phyloP scores from a whole-genome alignment of 2,888 invertebrate species.

The Brachypalpus laphriformis region DNA sequence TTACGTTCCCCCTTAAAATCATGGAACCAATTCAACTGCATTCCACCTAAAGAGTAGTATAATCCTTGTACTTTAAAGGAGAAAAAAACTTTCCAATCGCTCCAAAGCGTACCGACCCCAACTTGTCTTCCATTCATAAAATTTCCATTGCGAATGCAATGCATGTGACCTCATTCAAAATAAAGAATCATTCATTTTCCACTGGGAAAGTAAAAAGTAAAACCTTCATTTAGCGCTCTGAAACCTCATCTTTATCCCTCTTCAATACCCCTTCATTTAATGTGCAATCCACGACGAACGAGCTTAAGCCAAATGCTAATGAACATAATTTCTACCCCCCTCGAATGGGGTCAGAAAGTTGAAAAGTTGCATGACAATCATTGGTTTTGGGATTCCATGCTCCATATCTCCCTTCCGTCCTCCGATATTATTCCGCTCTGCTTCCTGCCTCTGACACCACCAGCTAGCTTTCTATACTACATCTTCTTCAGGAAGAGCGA shows the following conservation, averaged over 20 bases:
- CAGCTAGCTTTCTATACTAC: slow-evolving; percentile 10
- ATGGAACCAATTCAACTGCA: too few species aligned
- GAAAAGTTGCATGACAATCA: slow-evolving; percentile 73
- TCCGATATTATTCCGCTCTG: slow-evolving; percentile 21
- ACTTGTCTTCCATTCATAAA: slow-evolving; percentile 48
- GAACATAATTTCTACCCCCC: slow-evolving; percentile 55
- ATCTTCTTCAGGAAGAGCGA: slow-evolving; percentile 29
- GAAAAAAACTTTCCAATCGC: slow-evolving; percentile 32
- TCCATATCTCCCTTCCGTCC: slow-evolving; percentile 28
- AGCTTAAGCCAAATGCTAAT: slow-evolving; percentile 72
- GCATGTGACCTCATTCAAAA: slow-evolving; percentile 60
- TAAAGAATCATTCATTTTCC: slow-evolving; percentile 47
- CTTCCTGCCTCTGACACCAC: slow-evolving; percentile 11
- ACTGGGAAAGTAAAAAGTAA: slow-evolving; percentile 28
- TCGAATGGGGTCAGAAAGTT: slow-evolving; percentile 72
- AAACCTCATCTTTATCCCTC: background rate
- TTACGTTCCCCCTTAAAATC: too few species aligned
- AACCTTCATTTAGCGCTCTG: slow-evolving; percentile 12
- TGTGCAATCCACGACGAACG: slow-evolving; percentile 60
- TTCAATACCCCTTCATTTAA: slow-evolving; percentile 53
- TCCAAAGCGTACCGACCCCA: slow-evolving; percentile 7
- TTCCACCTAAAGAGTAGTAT: too few species aligned
- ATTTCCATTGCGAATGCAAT: slow-evolving; percentile 51
- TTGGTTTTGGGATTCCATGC: slow-evolving; percentile 61
- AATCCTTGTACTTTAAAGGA: too few species aligned